phyloP scores from a whole-genome alignment of 1,140 invertebrate genomes.

The Potamilus streckersoni region DNA sequence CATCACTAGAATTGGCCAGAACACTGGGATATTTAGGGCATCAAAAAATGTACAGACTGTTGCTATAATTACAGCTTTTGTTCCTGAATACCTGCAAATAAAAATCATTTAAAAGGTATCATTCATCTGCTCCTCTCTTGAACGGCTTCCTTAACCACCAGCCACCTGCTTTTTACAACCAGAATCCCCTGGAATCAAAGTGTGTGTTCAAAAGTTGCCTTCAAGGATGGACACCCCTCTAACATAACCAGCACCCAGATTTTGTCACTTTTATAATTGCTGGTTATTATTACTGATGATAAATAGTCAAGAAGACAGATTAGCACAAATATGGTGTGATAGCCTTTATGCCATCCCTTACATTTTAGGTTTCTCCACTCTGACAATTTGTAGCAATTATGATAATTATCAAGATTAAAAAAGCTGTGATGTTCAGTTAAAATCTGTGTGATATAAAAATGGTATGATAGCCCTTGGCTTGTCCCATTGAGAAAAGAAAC shows the following conservation, averaged over 20 bases:
- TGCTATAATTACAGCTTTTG: conserved; percentile 93
- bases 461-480: too few relatives aligned
- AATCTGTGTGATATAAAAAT: too few relatives aligned
- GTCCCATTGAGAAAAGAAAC: too few relatives aligned
- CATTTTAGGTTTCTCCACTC: neutral
- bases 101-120: conserved; percentile 8
- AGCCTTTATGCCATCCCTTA: neutral
- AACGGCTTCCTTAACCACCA: too few relatives aligned
- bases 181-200: neutral
- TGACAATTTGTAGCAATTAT: too few relatives aligned
- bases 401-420: too few relatives aligned
- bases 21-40: conserved; percentile 98
- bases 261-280: too few relatives aligned
- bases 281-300: neutral
- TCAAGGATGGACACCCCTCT: neutral
- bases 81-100: conserved; percentile 82
- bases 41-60: conserved; percentile 97
- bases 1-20: conserved; percentile 99
- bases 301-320: neutral
- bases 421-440: too few relatives aligned
- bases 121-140: too few relatives aligned
- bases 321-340: too few relatives aligned
- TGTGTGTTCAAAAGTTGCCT: neutral
- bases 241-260: too few relatives aligned
- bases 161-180: neutral